Evolutionary conservation across 1,140 invertebrate species (phyloP), one percentile per base, ranked within the genome.

Genomic region (Homarus americanus): DNA sequence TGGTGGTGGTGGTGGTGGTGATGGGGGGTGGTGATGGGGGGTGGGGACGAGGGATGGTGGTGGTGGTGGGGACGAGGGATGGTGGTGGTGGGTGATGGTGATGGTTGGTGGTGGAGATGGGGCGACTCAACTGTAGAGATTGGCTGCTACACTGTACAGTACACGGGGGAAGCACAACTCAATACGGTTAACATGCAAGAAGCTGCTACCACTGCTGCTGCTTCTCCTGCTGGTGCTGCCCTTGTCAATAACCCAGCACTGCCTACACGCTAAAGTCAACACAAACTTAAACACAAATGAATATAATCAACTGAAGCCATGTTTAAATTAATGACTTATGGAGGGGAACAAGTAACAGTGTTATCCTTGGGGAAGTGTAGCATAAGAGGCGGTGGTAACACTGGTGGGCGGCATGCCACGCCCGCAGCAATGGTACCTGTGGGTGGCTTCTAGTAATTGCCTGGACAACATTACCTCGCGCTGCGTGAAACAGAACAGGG

Each of bases 401-500:
- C 32, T 41, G n/a, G n/a, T 40, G 82, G 82, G 82, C 38, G 32
- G 28, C 82, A 83, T 83, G 82, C 82, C 58, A 69, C 38, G 82
- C 82, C 82, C 63, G 24, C 44, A 79, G n/a, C 17, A 20, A 32
- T 36, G 40, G 76, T 44, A 79, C 40, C 76, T 41, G 76, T 41
- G 76, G 44, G 44, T 20, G 36, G 40, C 40, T 79, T 40, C 76
- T 79, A 10, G 32, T 53, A 69, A 40, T 40, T 83, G 28, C 17
- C 40, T 36, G 38, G 53, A 36, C 44, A 66, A 69, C 82, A 9
- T 83, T 83, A 83, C 82, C 82, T 83, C 82, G 38, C 69, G 82
- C 82, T 83, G 82, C 82, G 36, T 83, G 82, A 83, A 83, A 83
- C n/a, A 83, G 63, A 83, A 66, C n/a, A 69, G 36, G 49, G 40